A percentile compares a stretch with the other conserved stretches of the same genome.
These are phyloP conservation scores for Brachyhypopomus occidentalis DNA, from an alignment of 2,113 vertebrate genomes.

Conservation along the genomic window DNA sequence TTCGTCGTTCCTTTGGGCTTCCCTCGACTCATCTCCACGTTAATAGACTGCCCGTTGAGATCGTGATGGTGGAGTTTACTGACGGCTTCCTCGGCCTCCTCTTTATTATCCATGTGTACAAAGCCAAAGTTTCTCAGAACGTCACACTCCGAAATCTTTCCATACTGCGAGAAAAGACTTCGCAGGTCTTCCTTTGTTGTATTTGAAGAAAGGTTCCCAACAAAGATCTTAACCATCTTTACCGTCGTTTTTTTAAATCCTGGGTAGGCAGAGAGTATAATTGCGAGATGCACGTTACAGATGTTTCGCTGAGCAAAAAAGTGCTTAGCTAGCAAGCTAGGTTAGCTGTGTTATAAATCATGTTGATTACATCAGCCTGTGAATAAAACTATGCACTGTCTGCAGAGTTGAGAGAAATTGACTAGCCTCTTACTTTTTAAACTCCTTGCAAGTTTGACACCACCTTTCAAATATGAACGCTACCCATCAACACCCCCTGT, in stretches of 20 bases:
- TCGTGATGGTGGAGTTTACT: constrained; percentile 88
- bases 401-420: too few species aligned
- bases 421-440: too few species aligned
- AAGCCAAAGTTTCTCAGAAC: constrained; percentile 95
- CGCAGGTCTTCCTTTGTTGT: constrained; percentile 87
- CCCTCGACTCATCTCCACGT: constrained; percentile 92
- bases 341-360: neutral
- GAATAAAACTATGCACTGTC: too few species aligned
- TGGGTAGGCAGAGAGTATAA: constrained; percentile 56
- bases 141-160: constrained; percentile 90
- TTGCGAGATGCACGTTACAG: constrained; percentile 49
- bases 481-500: too few species aligned
- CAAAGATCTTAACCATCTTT: constrained; percentile 94
- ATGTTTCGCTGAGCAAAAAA: neutral
- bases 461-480: too few species aligned
- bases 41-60: constrained; percentile 87
- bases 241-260: constrained; percentile 41
- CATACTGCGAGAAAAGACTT: constrained; percentile 88
- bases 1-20: constrained; percentile 89
- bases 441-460: too few species aligned
- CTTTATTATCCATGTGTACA: constrained; percentile 86
- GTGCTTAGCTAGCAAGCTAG: neutral
- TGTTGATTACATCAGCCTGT: neutral
- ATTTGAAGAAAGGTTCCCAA: constrained; percentile 87
- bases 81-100: constrained; percentile 88